Conservation (phyloP, 2,113 vertebrate species). For the Callionymus lyra region DNA sequence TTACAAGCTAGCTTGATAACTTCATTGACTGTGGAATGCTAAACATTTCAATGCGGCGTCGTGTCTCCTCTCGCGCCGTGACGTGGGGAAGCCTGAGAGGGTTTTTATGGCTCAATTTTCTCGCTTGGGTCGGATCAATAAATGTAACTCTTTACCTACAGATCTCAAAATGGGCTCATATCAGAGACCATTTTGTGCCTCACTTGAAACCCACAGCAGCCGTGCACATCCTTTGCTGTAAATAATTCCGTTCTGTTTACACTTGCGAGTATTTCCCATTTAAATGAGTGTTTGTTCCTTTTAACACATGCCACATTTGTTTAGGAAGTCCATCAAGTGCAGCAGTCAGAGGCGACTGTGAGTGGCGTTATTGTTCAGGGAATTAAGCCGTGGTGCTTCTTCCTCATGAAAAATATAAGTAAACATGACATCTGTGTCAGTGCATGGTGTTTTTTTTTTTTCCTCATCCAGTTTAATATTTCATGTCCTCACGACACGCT, state of each 20-base stretch:
- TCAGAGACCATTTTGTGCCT: slow-evolving; percentile 7
- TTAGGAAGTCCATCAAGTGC: not conserved
- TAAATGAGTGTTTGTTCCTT: too few relatives aligned
- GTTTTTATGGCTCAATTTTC: slow-evolving; percentile 18
- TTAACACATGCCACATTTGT: not conserved
- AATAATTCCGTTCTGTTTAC: too few relatives aligned
- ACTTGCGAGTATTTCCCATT: too few relatives aligned
- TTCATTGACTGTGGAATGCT: too few relatives aligned
- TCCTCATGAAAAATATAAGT: slow-evolving; percentile 14
- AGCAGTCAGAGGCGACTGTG: not conserved
- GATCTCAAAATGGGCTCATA: slow-evolving; percentile 9
- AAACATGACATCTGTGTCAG: slow-evolving; percentile 23
- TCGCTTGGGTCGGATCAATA: slow-evolving; percentile 9
- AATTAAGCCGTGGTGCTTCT: slow-evolving; percentile 8
- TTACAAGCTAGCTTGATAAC: too few relatives aligned
- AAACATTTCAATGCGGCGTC: too few relatives aligned
- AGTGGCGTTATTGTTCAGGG: slow-evolving; percentile 1
- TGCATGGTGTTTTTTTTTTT: slow-evolving; percentile 14
- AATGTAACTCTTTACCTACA: slow-evolving; percentile 7
- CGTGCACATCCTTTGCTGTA: too few relatives aligned
- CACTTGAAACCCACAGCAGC: slow-evolving; percentile 4
- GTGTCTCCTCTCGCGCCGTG: not conserved
- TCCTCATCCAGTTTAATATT: slow-evolving; percentile 20
- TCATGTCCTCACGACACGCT: slow-evolving; percentile 19
- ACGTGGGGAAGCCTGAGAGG: slow-evolving; percentile 9